Percentiles rank a stretch among this genome's conserved stretches.
Conservation (phyloP, 2,888 invertebrate genomes). For the Ectropis crepuscularia region DNA sequence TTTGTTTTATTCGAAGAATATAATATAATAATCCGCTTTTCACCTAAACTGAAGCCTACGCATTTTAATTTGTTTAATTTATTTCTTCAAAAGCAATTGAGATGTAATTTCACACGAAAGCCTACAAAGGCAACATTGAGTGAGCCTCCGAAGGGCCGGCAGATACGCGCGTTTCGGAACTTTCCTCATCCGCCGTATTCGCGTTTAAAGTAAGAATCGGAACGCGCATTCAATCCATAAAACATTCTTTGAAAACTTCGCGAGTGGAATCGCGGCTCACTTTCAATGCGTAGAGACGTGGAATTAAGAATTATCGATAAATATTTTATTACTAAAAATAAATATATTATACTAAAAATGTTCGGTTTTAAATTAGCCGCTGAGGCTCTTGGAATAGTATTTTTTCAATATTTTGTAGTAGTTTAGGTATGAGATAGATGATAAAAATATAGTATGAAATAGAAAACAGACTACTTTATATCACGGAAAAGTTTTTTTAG, state of each 20-base stretch:
- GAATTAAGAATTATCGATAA: slow-evolving; percentile 9
- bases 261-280: slow-evolving; percentile 30
- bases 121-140: slow-evolving; percentile 4
- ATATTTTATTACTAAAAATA: neutral
- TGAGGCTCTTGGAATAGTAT: too few species aligned
- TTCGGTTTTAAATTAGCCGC: too few species aligned
- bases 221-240: slow-evolving; percentile 35
- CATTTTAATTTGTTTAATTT: neutral
- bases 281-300: slow-evolving; percentile 32
- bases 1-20: too few species aligned
- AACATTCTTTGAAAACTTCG: slow-evolving; percentile 41
- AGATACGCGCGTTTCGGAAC: slow-evolving; percentile 22
- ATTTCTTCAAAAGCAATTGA: neutral
- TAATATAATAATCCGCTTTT: neutral
- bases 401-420: too few species aligned
- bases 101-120: neutral
- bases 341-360: too few species aligned
- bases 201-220: slow-evolving; percentile 41
- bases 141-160: neutral
- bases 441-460: too few species aligned
- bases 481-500: too few species aligned
- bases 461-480: too few species aligned
- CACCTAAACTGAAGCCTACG: too few species aligned
- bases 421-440: too few species aligned
- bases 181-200: slow-evolving; percentile 44